These are phyloP conservation scores for Gasteruption jaculator DNA, from an alignment of 2,888 invertebrate species.

Conservation along the genomic window DNA sequence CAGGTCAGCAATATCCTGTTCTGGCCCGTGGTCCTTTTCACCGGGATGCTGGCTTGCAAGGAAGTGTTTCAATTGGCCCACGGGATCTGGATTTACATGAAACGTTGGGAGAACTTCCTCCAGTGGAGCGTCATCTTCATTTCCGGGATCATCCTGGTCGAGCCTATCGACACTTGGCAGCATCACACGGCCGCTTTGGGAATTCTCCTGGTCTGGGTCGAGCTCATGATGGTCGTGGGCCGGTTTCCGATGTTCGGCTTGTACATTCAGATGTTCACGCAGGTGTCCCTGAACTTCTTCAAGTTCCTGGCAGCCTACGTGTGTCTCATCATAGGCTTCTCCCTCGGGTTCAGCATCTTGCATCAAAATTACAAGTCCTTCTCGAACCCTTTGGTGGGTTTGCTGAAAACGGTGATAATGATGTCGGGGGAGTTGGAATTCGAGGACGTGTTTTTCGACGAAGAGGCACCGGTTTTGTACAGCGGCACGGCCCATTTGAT, in stretches of 20 bases:
- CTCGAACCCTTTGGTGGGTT: conserved; percentile 58
- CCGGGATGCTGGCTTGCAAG: conserved; percentile 63
- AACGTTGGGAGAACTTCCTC: conserved; percentile 81
- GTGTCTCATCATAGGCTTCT: conserved; percentile 75
- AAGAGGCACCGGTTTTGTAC: conserved; percentile 56
- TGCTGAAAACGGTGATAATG: conserved; percentile 81
- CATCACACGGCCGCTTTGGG: conserved; percentile 77
- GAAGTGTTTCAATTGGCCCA: conserved; percentile 77
- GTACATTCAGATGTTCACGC: conserved; percentile 83
- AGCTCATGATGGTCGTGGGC: conserved; percentile 81
- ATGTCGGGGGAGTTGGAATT: conserved; percentile 85
- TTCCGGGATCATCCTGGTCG: conserved; percentile 32
- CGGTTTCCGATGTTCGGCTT: conserved; percentile 81
- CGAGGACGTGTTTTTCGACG: conserved; percentile 72
- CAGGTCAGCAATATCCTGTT: conserved; percentile 51
- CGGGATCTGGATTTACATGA: conserved; percentile 67
- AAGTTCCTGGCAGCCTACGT: conserved; percentile 78
- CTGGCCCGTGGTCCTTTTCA: conserved; percentile 58
- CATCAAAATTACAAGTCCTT: conserved; percentile 75
- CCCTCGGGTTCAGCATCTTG: conserved; percentile 75
- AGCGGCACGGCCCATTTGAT: conserved; percentile 72
- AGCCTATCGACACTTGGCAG: conserved; percentile 60
- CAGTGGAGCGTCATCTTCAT: conserved; percentile 70
- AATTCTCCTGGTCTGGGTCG: conserved; percentile 76
- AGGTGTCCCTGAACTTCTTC: conserved; percentile 76